A percentile compares a stretch with the other conserved stretches of the same genome.
Evolutionary conservation across 2,113 vertebrate genomes (phyloP).

Genomic region (Pseudois nayaur): DNA sequence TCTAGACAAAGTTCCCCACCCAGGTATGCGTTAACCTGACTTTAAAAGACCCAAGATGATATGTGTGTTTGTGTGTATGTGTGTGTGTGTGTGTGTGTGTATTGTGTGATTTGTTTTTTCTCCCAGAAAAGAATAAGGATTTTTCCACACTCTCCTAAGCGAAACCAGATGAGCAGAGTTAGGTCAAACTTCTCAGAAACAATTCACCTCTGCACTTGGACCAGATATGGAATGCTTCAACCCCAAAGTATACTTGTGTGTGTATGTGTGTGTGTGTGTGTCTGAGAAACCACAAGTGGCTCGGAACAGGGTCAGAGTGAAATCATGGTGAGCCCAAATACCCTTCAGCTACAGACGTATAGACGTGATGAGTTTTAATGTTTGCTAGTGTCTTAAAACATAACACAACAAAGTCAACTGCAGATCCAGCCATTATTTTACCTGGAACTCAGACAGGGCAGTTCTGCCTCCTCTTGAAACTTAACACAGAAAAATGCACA

Average conservation of each 20-base stretch:
- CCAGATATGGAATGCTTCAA: not conserved
- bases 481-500: not conserved
- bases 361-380: not conserved
- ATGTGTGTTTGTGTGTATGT: not conserved
- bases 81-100: not conserved
- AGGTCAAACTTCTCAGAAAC: conserved; percentile 26
- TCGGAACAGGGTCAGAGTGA: not conserved
- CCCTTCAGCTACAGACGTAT: not conserved
- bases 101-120: not conserved
- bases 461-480: not conserved
- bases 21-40: not conserved
- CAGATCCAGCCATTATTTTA: not conserved
- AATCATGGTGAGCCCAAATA: not conserved
- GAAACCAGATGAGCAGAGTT: conserved; percentile 31
- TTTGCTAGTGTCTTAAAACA: not conserved
- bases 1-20: not conserved
- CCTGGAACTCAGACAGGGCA: not conserved
- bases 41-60: not conserved
- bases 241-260: not conserved
- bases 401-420: not conserved
- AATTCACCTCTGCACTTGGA: not conserved
- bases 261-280: not conserved
- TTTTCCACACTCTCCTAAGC: not conserved
- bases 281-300: not conserved
- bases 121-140: not conserved